Evolutionary conservation across 1,140 invertebrate genomes (phyloP).

Genomic region (Episyrphus balteatus): DNA sequence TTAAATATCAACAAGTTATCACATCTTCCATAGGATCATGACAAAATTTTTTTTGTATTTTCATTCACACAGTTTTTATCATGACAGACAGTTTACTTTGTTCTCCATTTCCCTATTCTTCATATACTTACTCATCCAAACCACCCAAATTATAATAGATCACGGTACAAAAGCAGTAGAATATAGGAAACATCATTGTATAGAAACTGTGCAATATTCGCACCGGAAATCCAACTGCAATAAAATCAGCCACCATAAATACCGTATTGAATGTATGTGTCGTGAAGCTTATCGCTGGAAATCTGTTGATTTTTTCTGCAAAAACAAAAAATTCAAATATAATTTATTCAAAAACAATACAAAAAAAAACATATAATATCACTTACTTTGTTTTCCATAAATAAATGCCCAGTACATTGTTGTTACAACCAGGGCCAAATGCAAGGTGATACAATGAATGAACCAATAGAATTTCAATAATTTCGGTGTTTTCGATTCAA

Average conservation of each 20-base stretch:
- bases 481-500: slow-evolving; percentile 16
- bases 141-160: slow-evolving; percentile 63
- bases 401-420: slow-evolving; percentile 51
- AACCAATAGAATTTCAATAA: slow-evolving; percentile 44
- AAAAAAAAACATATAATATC: slow-evolving; percentile 5
- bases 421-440: slow-evolving; percentile 47
- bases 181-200: slow-evolving; percentile 45
- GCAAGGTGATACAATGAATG: slow-evolving; percentile 41
- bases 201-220: slow-evolving; percentile 57
- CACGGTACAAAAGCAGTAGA: slow-evolving; percentile 57
- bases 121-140: slow-evolving; percentile 44
- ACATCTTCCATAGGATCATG: too few species aligned
- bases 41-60: too few species aligned
- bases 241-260: slow-evolving; percentile 61
- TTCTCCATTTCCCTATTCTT: too few species aligned
- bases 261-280: slow-evolving; percentile 61
- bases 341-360: too few species aligned
- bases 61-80: too few species aligned
- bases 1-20: too few species aligned
- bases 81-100: too few species aligned
- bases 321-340: slow-evolving; percentile 1
- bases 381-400: slow-evolving; percentile 39
- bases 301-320: slow-evolving; percentile 25
- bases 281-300: slow-evolving; percentile 50
- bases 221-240: slow-evolving; percentile 56